Evolutionary conservation across 2,113 vertebrate species (phyloP).

Genomic region (Periophthalmodon schlosseri): DNA sequence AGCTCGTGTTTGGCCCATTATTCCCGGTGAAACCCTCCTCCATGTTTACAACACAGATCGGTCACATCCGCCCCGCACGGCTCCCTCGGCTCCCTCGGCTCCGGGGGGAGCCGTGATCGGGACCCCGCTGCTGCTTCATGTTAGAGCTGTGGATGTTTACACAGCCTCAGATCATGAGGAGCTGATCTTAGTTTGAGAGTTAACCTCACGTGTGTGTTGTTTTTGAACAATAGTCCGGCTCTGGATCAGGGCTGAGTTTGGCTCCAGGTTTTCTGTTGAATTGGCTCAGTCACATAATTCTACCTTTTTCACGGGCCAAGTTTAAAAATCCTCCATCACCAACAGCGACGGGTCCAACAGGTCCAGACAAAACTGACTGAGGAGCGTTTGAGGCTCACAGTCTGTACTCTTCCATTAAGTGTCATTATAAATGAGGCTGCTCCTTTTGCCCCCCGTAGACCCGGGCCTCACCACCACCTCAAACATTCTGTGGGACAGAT

Average conservation of each 20-base stretch:
- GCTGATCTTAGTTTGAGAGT: background rate
- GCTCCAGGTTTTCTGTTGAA: background rate
- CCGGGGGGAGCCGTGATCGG: conserved; percentile 28
- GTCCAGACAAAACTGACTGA: no score
- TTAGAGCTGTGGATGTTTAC: background rate
- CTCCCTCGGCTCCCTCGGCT: conserved; percentile 49
- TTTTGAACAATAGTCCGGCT: no score
- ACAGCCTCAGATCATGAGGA: background rate
- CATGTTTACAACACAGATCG: conserved; percentile 48
- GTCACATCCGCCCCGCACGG: conserved; percentile 13
- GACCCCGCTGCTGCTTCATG: conserved; percentile 7
- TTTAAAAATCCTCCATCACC: no score
- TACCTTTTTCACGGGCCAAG: no score
- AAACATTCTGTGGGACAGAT: background rate
- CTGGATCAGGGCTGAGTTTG: background rate
- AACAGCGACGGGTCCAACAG: no score
- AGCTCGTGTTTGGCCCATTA: background rate
- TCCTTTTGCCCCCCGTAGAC: no score
- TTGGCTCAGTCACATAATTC: background rate
- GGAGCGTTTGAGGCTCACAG: no score
- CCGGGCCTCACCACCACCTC: background rate
- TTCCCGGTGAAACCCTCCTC: conserved; percentile 46
- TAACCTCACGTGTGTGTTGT: background rate
- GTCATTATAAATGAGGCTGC: no score
- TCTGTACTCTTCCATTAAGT: no score